Base-by-base conservation (phyloP, 2,113 vertebrate species). In the Ariopsis seemanni region DNA sequence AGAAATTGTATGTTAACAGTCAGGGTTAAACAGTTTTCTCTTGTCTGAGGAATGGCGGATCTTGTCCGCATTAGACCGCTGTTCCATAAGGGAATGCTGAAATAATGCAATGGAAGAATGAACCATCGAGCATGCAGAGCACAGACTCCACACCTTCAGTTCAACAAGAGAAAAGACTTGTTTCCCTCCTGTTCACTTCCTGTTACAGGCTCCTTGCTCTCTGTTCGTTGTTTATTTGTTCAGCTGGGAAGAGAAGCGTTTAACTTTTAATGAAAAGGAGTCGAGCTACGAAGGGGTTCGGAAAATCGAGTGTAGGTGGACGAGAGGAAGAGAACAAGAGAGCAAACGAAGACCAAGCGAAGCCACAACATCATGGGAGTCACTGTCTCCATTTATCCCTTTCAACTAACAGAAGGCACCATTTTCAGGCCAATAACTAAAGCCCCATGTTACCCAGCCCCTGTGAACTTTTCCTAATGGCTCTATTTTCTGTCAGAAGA, bases 151-250 rank as follows among this genome's bases (percentile, higher is more conserved):
- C 93, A 92, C 87, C 74, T 90, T 91, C 88, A 77, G 87, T 84
- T 91, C 86, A 90, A 92, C 93, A 92, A 94, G 94, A 94, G 93
- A 94, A 95, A 92, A 93, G 92, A 88, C 87, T 92, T 85, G 90
- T 90, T 93, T 94, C 91, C 91, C 84, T 82, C 91, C 90, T 82
- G 52, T 86, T 88, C 52, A 74, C 89, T 86, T 67, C 14, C 85
- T 55, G 50, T 88, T 65, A 50, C 52, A 79, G 89, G 90, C 88
- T 82, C 78, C 85, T 82, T 4, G 80, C 72, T 82, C 87, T 81
- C 78, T 22, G 52, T 84, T 63, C 80, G 57, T 84, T 55, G 84
- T 50, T 81, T 8, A 34, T 86, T 84, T 88, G 90, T 89, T 90
- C 81, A 62, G 87, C 77, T 90, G 87, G 77, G 50, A 58, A 65